Conservation (phyloP, 2,888 invertebrate genomes). For the Falcaria lacertinaria region DNA sequence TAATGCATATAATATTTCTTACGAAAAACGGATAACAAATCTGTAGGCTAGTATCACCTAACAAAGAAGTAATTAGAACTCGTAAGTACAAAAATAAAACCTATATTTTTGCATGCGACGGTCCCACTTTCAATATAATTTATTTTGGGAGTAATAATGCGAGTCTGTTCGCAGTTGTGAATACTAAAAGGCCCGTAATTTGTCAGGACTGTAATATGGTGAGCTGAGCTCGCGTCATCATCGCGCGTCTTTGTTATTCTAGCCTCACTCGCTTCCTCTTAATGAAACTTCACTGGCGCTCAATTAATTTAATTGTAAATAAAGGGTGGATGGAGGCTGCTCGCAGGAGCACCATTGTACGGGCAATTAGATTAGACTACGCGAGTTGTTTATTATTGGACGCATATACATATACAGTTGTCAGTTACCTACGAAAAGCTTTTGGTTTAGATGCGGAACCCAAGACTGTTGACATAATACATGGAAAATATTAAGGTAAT, state of each 20-base stretch:
- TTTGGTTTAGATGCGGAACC: slow-evolving; percentile 4
- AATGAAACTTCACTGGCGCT: slow-evolving; percentile 46
- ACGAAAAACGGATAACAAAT: too few relatives aligned
- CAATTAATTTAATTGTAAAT: slow-evolving; percentile 49
- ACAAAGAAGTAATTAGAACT: too few relatives aligned
- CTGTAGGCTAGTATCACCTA: too few relatives aligned
- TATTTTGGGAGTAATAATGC: slow-evolving; percentile 20
- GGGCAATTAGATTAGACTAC: slow-evolving; percentile 17
- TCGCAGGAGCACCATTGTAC: slow-evolving; percentile 14
- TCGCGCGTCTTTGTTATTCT: slow-evolving; percentile 44
- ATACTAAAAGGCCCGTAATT: slow-evolving; percentile 48
- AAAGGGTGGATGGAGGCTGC: slow-evolving; percentile 22
- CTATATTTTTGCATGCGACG: too few relatives aligned
- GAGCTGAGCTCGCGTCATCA: slow-evolving; percentile 33
- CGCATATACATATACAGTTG: slow-evolving; percentile 1
- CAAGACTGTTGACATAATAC: slow-evolving; percentile 47
- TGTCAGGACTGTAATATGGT: slow-evolving; percentile 47
- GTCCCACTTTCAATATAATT: too few relatives aligned
- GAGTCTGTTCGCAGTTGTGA: slow-evolving; percentile 24
- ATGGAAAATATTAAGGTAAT: slow-evolving; percentile 55
- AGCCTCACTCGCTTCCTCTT: slow-evolving; percentile 30
- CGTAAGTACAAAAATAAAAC: too few relatives aligned
- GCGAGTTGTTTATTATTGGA: slow-evolving; percentile 12
- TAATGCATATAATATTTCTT: background rate
- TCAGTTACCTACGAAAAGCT: slow-evolving; percentile 1